Conservation (phyloP, 2,113 vertebrate species). For the Colinus virginianus region DNA sequence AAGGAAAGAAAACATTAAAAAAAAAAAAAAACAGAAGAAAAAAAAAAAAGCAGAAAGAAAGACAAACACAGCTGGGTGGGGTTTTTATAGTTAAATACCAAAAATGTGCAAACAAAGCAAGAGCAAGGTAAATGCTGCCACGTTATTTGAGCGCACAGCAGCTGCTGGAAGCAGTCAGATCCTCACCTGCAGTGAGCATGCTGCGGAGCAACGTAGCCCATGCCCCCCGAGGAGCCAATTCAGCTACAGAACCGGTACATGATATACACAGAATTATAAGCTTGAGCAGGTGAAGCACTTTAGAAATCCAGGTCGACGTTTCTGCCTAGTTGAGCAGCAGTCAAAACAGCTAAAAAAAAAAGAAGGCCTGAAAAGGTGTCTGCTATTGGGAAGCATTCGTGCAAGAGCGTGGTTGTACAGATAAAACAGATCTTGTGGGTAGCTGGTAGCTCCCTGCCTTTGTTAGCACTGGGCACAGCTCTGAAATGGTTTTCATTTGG, state of each 20-base stretch:
- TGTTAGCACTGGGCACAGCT: neutral
- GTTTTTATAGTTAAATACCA: neutral
- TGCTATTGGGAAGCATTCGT: neutral
- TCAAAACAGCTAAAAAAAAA: neutral
- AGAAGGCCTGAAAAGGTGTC: neutral
- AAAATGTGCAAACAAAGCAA: conserved; percentile 47
- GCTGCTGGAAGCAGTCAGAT: neutral
- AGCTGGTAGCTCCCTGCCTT: neutral
- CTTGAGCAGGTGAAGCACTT: neutral
- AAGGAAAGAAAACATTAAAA: neutral
- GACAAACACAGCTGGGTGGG: conserved; percentile 21
- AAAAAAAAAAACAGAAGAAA: neutral
- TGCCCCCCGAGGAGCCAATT: neutral
- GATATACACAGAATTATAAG: neutral
- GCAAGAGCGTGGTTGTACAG: neutral
- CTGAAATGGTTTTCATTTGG: neutral
- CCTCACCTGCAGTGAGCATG: neutral
- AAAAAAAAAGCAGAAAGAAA: neutral
- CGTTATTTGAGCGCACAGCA: conserved; percentile 47
- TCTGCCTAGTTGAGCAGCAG: neutral
- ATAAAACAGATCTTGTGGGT: neutral
- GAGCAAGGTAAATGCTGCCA: neutral
- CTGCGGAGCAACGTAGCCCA: fast-evolving
- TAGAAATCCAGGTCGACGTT: neutral
- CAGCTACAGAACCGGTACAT: neutral